These are phyloP conservation scores for Talpa occidentalis DNA, from an alignment of 2,113 vertebrate genomes.

Conservation along the genomic window DNA sequence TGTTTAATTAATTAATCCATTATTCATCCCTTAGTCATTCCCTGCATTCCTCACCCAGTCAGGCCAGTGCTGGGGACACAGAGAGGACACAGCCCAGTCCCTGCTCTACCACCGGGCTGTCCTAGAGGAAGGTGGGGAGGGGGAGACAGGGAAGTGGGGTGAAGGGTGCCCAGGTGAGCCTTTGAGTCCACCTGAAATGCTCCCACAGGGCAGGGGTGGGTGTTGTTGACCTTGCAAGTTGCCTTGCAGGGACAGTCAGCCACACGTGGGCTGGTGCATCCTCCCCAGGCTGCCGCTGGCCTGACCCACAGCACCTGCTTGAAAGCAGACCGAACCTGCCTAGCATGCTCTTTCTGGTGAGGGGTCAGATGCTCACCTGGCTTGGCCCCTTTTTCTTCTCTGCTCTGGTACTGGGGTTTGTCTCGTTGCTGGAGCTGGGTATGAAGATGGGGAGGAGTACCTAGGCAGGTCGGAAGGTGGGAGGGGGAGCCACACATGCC, in stretches of 20 bases:
- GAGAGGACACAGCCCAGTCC: background rate
- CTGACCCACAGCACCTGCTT: background rate
- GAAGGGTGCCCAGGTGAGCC: accelerated
- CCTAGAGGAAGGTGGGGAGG: background rate
- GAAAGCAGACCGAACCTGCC: background rate
- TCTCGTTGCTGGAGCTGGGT: background rate
- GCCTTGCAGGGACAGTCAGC: background rate
- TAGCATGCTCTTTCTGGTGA: background rate
- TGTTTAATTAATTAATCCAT: slow-evolving; percentile 46
- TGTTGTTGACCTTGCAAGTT: accelerated
- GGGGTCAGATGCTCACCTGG: background rate
- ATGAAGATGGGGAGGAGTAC: background rate
- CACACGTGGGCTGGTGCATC: background rate
- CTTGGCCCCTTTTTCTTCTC: background rate
- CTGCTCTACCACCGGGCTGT: background rate
- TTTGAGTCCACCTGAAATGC: background rate
- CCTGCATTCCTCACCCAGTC: background rate
- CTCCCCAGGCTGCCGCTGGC: accelerated
- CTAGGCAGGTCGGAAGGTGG: background rate
- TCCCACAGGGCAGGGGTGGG: accelerated
- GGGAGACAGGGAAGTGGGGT: background rate
- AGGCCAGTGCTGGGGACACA: background rate
- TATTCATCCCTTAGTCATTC: slow-evolving; percentile 43
- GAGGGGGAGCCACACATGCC: background rate
- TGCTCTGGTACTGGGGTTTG: background rate